Evolutionary conservation across 2,888 invertebrate species (phyloP), one percentile per base, ranked within the genome.

Genomic region (Myopa tessellatipennis): DNA sequence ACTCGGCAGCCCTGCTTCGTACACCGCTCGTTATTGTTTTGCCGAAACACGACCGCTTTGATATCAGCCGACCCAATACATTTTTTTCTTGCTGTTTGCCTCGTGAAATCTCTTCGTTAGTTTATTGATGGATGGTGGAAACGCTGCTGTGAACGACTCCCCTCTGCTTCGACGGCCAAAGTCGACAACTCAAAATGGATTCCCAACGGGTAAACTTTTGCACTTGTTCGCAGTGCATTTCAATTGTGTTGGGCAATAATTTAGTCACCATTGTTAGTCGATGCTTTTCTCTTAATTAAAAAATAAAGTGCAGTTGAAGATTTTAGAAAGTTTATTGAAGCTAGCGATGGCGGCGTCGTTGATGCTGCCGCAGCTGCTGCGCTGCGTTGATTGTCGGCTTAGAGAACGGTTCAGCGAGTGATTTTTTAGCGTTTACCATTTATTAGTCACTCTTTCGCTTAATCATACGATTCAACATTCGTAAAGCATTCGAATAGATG

Each of bases 281-380:
- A 4, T 36, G 34, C 40, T 68, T 68, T 68, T 68, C 50, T 45
- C 45, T 68, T 45, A 68, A 68, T 68, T 38, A 68, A 68, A 68
- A 68, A 26, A 26, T 26, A 26, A 26, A 40, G 38, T 68, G 40
- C 45, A 45, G 26, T 45, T 40, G 5, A 45, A 68, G 40, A 52
- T 45, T 52, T 52, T 50, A 45, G 69, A 69, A 69, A 69, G 69
- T 69, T 69, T 69, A 40, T 45, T 61, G 3, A 61, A 61, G 26
- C 36, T 14, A 18, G 60, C 60, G 3, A 3, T 3, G 60, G 4
- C 4, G 60, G 8, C 1, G 50, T 26, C 69, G 69, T 26, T 26
- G 69, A n/a, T 70, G 69, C 50, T 70, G 50, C 26, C 26, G 26
- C 26, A 26, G 26, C 26, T 26, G 14, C 40, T 45, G 40, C 40